Percentiles rank a stretch among this genome's conserved stretches.
Evolutionary conservation across 2,113 vertebrate genomes (phyloP).

Genomic region (Myocastor coypus): DNA sequence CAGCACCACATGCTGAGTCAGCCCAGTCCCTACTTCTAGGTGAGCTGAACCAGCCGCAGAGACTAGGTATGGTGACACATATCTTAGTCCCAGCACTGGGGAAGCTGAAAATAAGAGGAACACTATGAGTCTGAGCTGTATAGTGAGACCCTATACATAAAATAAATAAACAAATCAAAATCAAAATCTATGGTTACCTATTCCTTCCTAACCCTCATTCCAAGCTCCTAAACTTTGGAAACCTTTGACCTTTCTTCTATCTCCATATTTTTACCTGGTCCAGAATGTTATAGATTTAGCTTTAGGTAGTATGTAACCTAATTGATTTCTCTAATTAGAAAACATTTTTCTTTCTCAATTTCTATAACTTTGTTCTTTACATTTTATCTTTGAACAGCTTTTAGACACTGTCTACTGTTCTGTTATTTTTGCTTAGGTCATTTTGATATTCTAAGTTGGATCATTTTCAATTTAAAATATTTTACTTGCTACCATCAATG

Average conservation of each 20-base stretch:
- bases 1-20: too few relatives aligned
- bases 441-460: constrained; percentile 5
- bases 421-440: background rate
- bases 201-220: background rate
- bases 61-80: too few relatives aligned
- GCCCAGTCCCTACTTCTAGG: too few relatives aligned
- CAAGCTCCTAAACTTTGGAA: background rate
- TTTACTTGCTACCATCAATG: background rate
- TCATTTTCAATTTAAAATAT: background rate
- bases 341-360: background rate
- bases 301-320: background rate
- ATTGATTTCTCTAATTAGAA: constrained; percentile 26
- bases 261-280: background rate
- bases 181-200: background rate
- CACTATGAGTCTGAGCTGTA: too few relatives aligned
- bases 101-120: too few relatives aligned
- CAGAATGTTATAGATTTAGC: background rate
- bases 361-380: background rate
- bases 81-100: too few relatives aligned
- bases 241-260: background rate
- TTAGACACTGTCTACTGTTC: background rate
- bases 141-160: too few relatives aligned
- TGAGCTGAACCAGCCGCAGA: too few relatives aligned
- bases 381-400: background rate
- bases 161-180: too few relatives aligned